phyloP scores from a whole-genome alignment of 2,888 invertebrate species.

The Dioctria linearis region DNA sequence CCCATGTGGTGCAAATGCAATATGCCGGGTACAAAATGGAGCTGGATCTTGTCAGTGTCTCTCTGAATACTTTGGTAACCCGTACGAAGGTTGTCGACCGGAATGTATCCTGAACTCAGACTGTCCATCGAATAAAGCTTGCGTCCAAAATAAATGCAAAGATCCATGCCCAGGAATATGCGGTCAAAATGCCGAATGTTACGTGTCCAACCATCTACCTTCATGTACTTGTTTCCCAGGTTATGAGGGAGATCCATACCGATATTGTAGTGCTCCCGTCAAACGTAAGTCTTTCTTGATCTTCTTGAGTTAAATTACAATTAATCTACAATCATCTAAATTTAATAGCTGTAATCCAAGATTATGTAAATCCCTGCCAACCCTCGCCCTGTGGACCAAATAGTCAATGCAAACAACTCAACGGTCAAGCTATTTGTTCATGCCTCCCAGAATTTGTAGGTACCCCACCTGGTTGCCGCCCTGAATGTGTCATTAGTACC shows the following conservation, averaged over 20 bases:
- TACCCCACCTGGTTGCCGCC: conserved; percentile 78
- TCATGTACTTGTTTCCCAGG: conserved; percentile 79
- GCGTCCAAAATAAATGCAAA: conserved; percentile 81
- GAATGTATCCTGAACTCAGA: conserved; percentile 85
- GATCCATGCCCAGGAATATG: conserved; percentile 87
- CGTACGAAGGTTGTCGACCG: conserved; percentile 82
- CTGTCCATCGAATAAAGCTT: conserved; percentile 80
- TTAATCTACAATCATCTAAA: conserved; percentile 72
- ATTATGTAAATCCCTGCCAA: conserved; percentile 74
- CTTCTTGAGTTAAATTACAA: neutral
- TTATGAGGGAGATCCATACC: conserved; percentile 75
- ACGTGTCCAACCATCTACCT: conserved; percentile 80
- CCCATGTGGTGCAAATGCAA: conserved; percentile 79
- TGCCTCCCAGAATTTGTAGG: conserved; percentile 76
- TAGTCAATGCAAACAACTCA: conserved; percentile 75
- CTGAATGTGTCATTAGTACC: conserved; percentile 78
- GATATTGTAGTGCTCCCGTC: neutral
- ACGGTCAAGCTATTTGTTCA: conserved; percentile 76
- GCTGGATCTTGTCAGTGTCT: conserved; percentile 81
- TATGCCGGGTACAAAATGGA: conserved; percentile 78
- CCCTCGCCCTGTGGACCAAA: conserved; percentile 80
- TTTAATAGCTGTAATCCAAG: conserved; percentile 74
- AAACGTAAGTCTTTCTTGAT: conserved; percentile 73
- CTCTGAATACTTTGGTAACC: conserved; percentile 77
- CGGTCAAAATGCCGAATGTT: conserved; percentile 81